Evolutionary conservation across 2,888 invertebrate species (phyloP).

Genomic region (Chrysolina haemoptera): DNA sequence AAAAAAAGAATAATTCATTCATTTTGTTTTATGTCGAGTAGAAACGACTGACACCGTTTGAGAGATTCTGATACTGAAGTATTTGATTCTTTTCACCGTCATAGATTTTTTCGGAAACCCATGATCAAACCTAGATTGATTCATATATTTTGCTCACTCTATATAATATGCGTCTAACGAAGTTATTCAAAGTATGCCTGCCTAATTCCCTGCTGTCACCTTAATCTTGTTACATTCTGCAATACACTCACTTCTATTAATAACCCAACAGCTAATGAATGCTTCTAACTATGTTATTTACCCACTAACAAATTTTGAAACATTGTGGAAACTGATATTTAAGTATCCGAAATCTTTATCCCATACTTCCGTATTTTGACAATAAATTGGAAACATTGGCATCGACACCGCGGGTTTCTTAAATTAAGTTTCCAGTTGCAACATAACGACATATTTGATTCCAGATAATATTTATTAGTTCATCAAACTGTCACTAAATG

Average conservation of each 20-base stretch:
- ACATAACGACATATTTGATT: slow-evolving; percentile 18
- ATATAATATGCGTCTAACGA: not conserved
- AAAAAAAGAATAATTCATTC: too few species aligned
- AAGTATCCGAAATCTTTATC: not conserved
- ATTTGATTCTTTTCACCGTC: too few species aligned
- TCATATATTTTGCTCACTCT: not conserved
- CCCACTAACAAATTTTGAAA: not conserved
- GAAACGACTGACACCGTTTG: too few species aligned
- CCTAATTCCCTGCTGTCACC: slow-evolving; percentile 15
- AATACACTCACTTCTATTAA: slow-evolving; percentile 23
- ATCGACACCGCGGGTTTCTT: slow-evolving; percentile 8
- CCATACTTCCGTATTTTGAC: slow-evolving; percentile 29
- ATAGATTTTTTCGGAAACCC: not conserved
- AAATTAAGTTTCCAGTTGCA: not conserved
- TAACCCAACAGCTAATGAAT: slow-evolving; percentile 8
- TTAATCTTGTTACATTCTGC: slow-evolving; percentile 11
- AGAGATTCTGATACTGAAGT: too few species aligned
- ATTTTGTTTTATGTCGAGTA: too few species aligned
- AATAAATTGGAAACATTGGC: slow-evolving; percentile 24
- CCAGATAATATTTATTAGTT: not conserved
- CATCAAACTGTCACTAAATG: not conserved
- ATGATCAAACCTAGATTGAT: not conserved
- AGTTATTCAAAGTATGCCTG: slow-evolving; percentile 16
- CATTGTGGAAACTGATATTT: slow-evolving; percentile 21
- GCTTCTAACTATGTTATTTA: slow-evolving; percentile 7